These are phyloP conservation scores for Fragum whitleyi DNA, from an alignment of 2,888 invertebrate genomes.

Conservation along the genomic window DNA sequence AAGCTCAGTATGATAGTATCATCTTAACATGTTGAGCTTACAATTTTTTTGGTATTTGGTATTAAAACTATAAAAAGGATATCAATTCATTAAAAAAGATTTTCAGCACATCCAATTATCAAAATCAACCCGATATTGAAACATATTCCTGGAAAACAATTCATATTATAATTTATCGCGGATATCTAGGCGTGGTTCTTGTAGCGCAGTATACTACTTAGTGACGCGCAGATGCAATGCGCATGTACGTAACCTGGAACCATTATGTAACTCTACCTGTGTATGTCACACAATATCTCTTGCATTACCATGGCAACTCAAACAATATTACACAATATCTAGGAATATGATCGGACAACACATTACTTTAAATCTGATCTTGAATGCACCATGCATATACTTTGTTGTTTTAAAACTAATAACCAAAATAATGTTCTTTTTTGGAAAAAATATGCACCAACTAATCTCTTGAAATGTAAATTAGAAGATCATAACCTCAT, in stretches of 20 bases:
- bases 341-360: neutral
- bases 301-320: neutral
- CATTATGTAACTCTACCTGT: neutral
- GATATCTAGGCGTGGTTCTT: neutral
- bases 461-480: no score
- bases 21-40: no score
- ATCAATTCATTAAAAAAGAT: neutral
- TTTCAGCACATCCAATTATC: neutral
- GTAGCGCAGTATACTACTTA: neutral
- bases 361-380: neutral
- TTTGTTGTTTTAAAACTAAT: no score
- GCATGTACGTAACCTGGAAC: neutral
- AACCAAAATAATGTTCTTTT: no score
- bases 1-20: no score
- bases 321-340: neutral
- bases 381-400: neutral
- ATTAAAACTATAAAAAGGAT: no score
- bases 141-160: neutral
- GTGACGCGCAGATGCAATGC: neutral
- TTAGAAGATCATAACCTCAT: no score
- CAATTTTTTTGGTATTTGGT: no score
- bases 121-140: neutral
- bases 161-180: neutral
- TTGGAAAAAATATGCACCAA: no score
- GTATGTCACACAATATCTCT: slow-evolving; percentile 1